Base-by-base conservation (phyloP, 2,113 vertebrate genomes). In the Tragelaphus scriptus region DNA sequence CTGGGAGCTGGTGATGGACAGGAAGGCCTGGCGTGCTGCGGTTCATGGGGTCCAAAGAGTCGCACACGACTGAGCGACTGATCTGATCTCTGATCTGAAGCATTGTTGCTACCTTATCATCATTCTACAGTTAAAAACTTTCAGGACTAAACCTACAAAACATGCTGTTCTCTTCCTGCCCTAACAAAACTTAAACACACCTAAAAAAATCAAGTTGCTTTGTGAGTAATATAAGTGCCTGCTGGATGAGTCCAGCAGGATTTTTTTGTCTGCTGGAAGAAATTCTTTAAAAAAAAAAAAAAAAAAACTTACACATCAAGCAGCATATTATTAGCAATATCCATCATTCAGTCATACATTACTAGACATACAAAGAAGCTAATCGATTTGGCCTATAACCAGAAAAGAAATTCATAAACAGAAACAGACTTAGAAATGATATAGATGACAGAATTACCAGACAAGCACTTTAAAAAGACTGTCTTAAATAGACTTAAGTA, bases 111-210 rank as follows among this genome's bases (percentile, higher is more conserved):
- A 56, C 32, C 10, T 58, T 28, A 47, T 16, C 13, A 6, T 65
- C 36, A 56, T 58, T 91, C 47, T 91, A 13, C 36, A 91, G 17
- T 47, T 85, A 36, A 77, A 85, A 44, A 79, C 15, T 59, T 81
- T 7, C 32, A 68, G 25, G 13, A 10, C 28, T 85, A 59, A 56
- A 36, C 2, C 6, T 89, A 12, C 26, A 32, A 80, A 82, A 25
- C n/a, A 30, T 0, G 0, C 30, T 77, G 3, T 26, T 65, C 10
- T 51, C 16, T 63, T 47, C 30, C 21, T 65, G 8, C 1, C 0
- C 19, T 92, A 68, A 53, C 3, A 56, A 87, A 82, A 8, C 30
- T 59, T 75, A 32, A 71, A 59, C 59, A 44, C 21, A 85, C 12
- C 2, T 75, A 12, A 47, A n/a, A 96, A 85, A 16, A 61, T 55